Base-by-base conservation (phyloP, 37 sponge, comb jelly and placozoan genomes). In the Dysidea cf. avara region DNA sequence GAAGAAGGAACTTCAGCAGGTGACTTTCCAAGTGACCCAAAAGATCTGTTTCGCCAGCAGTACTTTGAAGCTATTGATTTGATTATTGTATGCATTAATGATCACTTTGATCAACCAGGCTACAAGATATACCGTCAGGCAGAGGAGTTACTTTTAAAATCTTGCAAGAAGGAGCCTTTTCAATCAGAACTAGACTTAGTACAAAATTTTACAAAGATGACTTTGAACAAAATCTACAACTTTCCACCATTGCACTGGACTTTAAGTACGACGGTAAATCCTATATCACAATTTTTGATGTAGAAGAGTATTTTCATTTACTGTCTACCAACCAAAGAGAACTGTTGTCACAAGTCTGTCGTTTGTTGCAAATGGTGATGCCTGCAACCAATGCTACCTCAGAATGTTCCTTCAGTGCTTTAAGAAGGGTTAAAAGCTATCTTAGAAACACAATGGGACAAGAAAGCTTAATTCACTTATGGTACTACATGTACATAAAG, bases 371-470 rank as follows among this genome's bases (percentile, higher is more conserved):
- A 55, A 22, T 86, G 61, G 64, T 82, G 26, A 33, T 87, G 34
- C 92, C 83, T 17, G 81, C 92, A 26, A 86, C 80, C 6, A 91
- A 87, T 65, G 59, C 75, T 28, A 82, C 83, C 26, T 89, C 80
- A 26, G 81, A 92, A 56, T 38, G 81, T 31, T 83, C 87, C 28
- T 87, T 87, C 63, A 81, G 82, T 87, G 88, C 93, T 46, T 68
- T 92, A n/a, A n/a, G 75, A 16, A 34, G 78, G 2, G 71, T 86
- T 38, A 91, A 86, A 65, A 52, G 71, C 11, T 81, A 86, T 50
- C 58, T 91, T 35, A 81, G 83, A 40, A 78, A 73, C 76, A 91
- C 75, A 32, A 91, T 91, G 92, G 43, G 76, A 6, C 87, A 91
- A 68, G 64, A 53, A 43, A 26, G 68, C 51, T 21, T 83, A 39